Evolutionary conservation across 2,888 invertebrate genomes (phyloP), one percentile per base, ranked within the genome.

Genomic region (Cantharis lateralis): DNA sequence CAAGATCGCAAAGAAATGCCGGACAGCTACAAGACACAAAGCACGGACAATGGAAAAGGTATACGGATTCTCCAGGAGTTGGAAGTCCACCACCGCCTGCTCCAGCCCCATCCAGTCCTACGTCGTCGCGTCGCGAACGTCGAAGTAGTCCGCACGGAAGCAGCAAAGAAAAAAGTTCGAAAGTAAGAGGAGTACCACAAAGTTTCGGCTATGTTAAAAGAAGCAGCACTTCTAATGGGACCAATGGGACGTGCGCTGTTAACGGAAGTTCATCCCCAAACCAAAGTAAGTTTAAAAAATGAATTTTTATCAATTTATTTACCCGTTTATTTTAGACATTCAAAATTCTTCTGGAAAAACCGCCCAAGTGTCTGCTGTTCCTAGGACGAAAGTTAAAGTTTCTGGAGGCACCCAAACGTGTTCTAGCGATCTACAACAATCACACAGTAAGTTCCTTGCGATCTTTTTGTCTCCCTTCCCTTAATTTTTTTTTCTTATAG

Each of bases 401-500:
- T 95, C 96, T 7, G 96, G 96, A 13, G 96, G 96, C 26, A 96
- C 96, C 0, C 96, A 97, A 87, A 96, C 96, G 7, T 94, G 95
- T 84, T 94, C 93, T 48, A 93, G 93, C 83, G 95, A 95, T 84
- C 89, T 94, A 61, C 93, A 93, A 87, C 93, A 91, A 82, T 90
- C 92, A 24, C 85, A 85, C 86, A 93, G 93, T 93, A 86, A 90
- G 91, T 89, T 72, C 11, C 62, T 15, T 5, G 64, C 13, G 69
- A 68, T 68, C 72, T 10, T 20, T 18, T 13, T 16, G 26, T 28
- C 26, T 28, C 10, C 2, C 20, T 48, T 48, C 7, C n/a, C 5
- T n/a, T 7, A 48, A 18, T 11, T 66, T 66, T n/a, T 66, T 9
- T 18, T 66, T 20, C 9, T 20, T 24, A 11, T 32, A 78, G 78